Evolutionary conservation across 2,113 vertebrate genomes (phyloP), one percentile per base, ranked within the genome.

Genomic region (Spermophilus dauricus): DNA sequence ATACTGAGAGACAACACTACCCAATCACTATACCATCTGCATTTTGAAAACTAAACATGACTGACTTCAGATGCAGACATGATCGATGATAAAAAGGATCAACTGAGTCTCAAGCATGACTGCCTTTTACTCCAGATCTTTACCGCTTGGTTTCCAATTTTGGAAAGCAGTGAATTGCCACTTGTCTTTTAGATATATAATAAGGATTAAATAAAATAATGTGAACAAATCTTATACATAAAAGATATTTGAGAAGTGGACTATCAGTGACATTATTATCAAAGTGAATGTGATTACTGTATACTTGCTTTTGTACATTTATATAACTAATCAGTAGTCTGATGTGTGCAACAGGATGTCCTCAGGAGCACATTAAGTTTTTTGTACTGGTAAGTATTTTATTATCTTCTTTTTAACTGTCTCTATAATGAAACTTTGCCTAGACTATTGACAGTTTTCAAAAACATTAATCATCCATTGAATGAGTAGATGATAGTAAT

Each of bases 131-230:
- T 14, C 3, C 53, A 61, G 14, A 4, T 90, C 20, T 85, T 51
- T 91, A 30, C 11, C 8, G 48, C 63, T 89, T n/a, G 56, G n/a
- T 48, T 82, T 95, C 12, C 16, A 90, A 76, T 75, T 56, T 10
- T 81, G 42, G 48, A 81, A 84, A 85, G 70, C 1, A 90, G 37
- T 72, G 18, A 65, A 80, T n/a, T 51, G 17, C 32, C 32, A 30
- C 30, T 18, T 84, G 6, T 39, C 28, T 94, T 75, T 89, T 61
- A 53, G n/a, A 80, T 12, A 65, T 48, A 5, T 53, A 16, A 32
- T 7, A 4, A 61, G 17, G 34, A 76, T 90, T 96, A 87, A 93
- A 61, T 96, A 28, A 93, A 56, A 45, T 89, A 77, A 89, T 67
- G 63, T 26, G n/a, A 89, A 8, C 28, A 53, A 88, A 81, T 51